Evolutionary conservation across 2,888 invertebrate genomes (phyloP).

Genomic region (Bugula neritina): DNA sequence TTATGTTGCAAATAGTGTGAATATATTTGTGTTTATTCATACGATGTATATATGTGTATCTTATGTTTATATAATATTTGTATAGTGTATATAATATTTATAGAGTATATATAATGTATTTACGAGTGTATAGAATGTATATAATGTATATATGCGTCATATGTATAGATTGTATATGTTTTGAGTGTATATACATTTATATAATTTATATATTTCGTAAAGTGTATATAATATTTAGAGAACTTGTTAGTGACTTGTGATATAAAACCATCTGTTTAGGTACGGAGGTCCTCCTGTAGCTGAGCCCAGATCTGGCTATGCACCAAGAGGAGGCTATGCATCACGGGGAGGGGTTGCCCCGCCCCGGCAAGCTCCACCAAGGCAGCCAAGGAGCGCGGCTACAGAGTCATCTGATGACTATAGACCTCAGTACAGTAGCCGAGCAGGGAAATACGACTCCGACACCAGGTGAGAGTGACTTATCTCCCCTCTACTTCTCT

Average conservation of each 20-base stretch:
- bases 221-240: neutral
- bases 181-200: neutral
- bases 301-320: slow-evolving; percentile 6
- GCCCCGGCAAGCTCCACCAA: neutral
- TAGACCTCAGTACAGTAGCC: slow-evolving; percentile 7
- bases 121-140: neutral
- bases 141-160: neutral
- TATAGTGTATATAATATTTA: neutral
- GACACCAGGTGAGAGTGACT: slow-evolving; percentile 6
- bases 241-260: neutral
- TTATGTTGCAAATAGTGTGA: too few species aligned
- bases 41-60: too few species aligned
- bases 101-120: neutral
- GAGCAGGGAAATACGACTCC: neutral
- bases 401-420: slow-evolving; percentile 12
- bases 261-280: neutral
- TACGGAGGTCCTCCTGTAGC: neutral
- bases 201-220: neutral
- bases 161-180: neutral
- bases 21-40: too few species aligned
- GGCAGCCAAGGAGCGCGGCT: slow-evolving; percentile 6
- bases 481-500: neutral
- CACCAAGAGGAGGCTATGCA: neutral
- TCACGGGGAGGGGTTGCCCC: neutral
- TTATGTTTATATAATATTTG: too few species aligned